These are phyloP conservation scores for Perca schrenkii DNA, from an alignment of 2,113 vertebrate species.

Conservation along the genomic window DNA sequence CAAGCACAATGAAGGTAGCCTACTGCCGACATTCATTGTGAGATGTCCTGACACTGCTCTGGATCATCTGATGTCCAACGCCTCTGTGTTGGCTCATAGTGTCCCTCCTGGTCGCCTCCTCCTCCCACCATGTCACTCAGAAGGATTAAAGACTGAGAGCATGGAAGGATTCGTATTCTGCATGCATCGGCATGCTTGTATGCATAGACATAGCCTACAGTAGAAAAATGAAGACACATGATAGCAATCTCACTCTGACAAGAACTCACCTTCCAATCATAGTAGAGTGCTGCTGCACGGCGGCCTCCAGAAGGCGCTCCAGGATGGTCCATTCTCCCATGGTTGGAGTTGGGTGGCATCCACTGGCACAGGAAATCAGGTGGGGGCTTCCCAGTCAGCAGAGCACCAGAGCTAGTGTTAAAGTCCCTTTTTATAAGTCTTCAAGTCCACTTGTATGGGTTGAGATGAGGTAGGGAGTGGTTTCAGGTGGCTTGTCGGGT, in stretches of 20 bases:
- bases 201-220: neutral
- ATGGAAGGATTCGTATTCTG: constrained; percentile 8
- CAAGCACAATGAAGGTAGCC: constrained; percentile 14
- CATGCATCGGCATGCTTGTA: neutral
- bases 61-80: constrained; percentile 32
- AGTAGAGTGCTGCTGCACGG: constrained; percentile 98
- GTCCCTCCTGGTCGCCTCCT: constrained; percentile 29
- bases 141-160: constrained; percentile 66
- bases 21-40: neutral
- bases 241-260: neutral
- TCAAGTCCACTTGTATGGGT: constrained; percentile 63
- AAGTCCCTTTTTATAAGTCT: constrained; percentile 24
- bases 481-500: constrained; percentile 32
- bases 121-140: constrained; percentile 67
- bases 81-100: constrained; percentile 48
- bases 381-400: constrained; percentile 19
- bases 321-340: constrained; percentile 99
- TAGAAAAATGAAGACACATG: neutral
- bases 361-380: constrained; percentile 58
- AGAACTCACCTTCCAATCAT: constrained; percentile 97
- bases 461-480: constrained; percentile 55
- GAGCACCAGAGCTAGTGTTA: constrained; percentile 17
- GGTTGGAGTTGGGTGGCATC: constrained; percentile 81
- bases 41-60: constrained; percentile 34
- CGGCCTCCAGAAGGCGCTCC: constrained; percentile 98